phyloP scores from a whole-genome alignment of 1,140 invertebrate species.

The Euglossa dilemma region DNA sequence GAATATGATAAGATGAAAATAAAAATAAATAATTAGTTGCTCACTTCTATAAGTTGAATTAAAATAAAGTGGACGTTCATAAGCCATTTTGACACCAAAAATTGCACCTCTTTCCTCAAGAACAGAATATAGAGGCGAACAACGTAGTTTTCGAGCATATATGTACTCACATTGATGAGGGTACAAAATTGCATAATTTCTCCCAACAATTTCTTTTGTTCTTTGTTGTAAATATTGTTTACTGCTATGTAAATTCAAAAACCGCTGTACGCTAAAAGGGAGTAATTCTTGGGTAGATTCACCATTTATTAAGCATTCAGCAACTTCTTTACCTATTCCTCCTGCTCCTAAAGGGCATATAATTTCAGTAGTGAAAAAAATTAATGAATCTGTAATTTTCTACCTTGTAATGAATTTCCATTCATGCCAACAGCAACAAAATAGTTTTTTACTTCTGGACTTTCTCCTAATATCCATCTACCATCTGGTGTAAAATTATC shows the following conservation, averaged over 20 bases:
- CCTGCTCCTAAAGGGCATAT: conserved; percentile 83
- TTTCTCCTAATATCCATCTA: conserved; percentile 88
- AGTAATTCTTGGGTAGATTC: conserved; percentile 86
- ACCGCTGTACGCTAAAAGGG: conserved; percentile 88
- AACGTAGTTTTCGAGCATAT: conserved; percentile 88
- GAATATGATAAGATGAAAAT: background rate
- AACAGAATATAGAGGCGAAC: conserved; percentile 90
- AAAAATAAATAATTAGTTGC: conserved; percentile 17
- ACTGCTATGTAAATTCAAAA: conserved; percentile 92
- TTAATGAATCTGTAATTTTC: background rate
- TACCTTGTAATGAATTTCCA: conserved; percentile 85
- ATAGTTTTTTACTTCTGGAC: conserved; percentile 90
- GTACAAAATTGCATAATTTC: conserved; percentile 86
- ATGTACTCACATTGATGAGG: conserved; percentile 86
- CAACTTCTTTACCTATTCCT: conserved; percentile 89
- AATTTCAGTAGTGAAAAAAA: background rate
- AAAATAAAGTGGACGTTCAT: conserved; percentile 88
- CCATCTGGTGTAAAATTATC: conserved; percentile 92
- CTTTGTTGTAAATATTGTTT: conserved; percentile 88
- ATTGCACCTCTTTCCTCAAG: conserved; percentile 89
- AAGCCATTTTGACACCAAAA: conserved; percentile 94
- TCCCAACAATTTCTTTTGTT: conserved; percentile 89
- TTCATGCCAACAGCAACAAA: conserved; percentile 91
- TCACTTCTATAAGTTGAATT: conserved; percentile 83
- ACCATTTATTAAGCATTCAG: conserved; percentile 89